Evolutionary conservation across 2,113 vertebrate genomes (phyloP).

Genomic region (Poeciliopsis occidentalis): DNA sequence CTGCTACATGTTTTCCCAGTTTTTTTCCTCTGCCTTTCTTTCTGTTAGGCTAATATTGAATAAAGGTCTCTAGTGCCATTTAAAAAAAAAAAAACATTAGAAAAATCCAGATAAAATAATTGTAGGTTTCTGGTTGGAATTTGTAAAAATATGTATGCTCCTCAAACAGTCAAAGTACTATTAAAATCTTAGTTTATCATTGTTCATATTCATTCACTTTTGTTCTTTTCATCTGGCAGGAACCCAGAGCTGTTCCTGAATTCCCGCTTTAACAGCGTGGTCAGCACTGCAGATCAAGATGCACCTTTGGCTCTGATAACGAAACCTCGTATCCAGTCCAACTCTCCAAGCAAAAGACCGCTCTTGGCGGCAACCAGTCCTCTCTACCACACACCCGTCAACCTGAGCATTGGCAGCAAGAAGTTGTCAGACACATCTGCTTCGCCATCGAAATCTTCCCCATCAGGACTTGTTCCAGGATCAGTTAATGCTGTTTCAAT

Average conservation of each 20-base stretch:
- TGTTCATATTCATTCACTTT: constrained; percentile 79
- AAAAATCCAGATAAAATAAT: too few relatives aligned
- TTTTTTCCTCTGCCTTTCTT: too few relatives aligned
- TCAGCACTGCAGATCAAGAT: constrained; percentile 88
- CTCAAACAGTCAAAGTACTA: too few relatives aligned
- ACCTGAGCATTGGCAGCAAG: constrained; percentile 85
- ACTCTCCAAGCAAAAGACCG: constrained; percentile 77
- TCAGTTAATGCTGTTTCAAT: constrained; percentile 79
- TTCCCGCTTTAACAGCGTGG: constrained; percentile 85
- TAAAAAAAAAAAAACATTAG: too few relatives aligned
- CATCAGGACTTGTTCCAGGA: constrained; percentile 75
- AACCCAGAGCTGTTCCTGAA: constrained; percentile 87
- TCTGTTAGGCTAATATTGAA: too few relatives aligned
- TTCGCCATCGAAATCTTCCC: constrained; percentile 69
- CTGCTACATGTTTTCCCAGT: too few relatives aligned
- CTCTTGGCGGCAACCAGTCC: constrained; percentile 74
- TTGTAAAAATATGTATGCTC: too few relatives aligned
- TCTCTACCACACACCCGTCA: constrained; percentile 83
- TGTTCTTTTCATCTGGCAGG: constrained; percentile 81
- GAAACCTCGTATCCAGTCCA: constrained; percentile 83
- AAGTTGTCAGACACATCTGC: constrained; percentile 73
- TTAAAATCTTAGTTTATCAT: constrained; percentile 73
- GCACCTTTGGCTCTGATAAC: constrained; percentile 92
- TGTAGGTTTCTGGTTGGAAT: too few relatives aligned
- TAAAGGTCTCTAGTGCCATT: too few relatives aligned